phyloP scores from a whole-genome alignment of 2,888 invertebrate species.

The Lasioglossum oenotherae region DNA sequence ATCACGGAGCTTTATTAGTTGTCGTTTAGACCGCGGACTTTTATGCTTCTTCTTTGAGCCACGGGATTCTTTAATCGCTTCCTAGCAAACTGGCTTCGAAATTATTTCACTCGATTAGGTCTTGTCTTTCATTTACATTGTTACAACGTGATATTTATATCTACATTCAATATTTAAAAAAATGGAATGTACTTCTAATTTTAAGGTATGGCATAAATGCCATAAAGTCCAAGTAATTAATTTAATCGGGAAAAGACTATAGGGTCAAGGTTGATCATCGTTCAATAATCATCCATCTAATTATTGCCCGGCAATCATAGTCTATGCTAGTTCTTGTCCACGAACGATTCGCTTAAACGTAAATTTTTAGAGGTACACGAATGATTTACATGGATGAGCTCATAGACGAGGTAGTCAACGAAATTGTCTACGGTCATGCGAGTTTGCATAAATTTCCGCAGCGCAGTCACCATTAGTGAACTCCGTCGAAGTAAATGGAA shows the following conservation, averaged over 20 bases:
- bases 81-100: neutral
- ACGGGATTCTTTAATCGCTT: neutral
- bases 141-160: neutral
- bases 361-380: neutral
- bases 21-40: conserved; percentile 9
- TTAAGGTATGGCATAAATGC: neutral
- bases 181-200: neutral
- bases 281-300: too few relatives aligned
- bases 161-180: neutral
- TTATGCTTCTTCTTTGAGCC: neutral
- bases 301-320: neutral
- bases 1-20: conserved; percentile 36
- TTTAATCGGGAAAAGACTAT: neutral
- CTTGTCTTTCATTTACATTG: neutral
- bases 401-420: neutral
- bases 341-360: neutral
- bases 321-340: neutral
- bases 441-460: neutral
- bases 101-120: neutral
- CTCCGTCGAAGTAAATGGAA: conserved; percentile 17
- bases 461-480: neutral
- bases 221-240: neutral
- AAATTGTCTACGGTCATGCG: neutral
- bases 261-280: neutral
- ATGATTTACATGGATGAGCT: neutral